These are phyloP conservation scores for Heliconius ismenius DNA, from an alignment of 2,888 invertebrate genomes.

Conservation along the genomic window DNA sequence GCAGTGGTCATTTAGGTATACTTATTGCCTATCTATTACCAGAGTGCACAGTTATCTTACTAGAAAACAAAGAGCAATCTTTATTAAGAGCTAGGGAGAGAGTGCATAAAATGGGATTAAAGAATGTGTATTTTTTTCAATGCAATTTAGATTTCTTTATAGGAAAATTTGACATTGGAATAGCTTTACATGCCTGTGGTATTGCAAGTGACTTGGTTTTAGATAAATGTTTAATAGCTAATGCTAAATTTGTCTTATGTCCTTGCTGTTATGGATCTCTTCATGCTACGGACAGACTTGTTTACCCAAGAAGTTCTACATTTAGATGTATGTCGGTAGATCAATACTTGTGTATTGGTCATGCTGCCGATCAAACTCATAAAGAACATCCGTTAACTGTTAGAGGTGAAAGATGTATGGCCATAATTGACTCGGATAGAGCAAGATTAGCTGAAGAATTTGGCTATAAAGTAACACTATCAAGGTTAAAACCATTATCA, in stretches of 20 bases:
- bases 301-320: constrained; percentile 90
- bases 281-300: constrained; percentile 88
- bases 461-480: constrained; percentile 88
- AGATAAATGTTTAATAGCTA: constrained; percentile 88
- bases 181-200: constrained; percentile 96
- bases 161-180: constrained; percentile 91
- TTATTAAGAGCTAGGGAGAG: constrained; percentile 87
- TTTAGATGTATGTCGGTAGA: constrained; percentile 77
- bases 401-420: constrained; percentile 93
- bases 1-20: constrained; percentile 96
- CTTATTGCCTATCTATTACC: constrained; percentile 90
- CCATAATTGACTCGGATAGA: constrained; percentile 92
- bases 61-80: constrained; percentile 96
- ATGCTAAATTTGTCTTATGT: constrained; percentile 92
- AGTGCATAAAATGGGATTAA: constrained; percentile 84
- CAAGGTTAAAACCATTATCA: constrained; percentile 88
- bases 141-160: constrained; percentile 95
- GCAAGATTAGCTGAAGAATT: constrained; percentile 87
- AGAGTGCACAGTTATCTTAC: constrained; percentile 87
- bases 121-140: constrained; percentile 90
- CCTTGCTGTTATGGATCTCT: constrained; percentile 97
- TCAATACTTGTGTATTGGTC: constrained; percentile 91
- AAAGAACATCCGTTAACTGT: constrained; percentile 85
- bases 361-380: constrained; percentile 96
- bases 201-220: constrained; percentile 96